These are phyloP conservation scores for Rhagoletis zephyria DNA, from an alignment of 1,140 invertebrate genomes.

Conservation along the genomic window DNA sequence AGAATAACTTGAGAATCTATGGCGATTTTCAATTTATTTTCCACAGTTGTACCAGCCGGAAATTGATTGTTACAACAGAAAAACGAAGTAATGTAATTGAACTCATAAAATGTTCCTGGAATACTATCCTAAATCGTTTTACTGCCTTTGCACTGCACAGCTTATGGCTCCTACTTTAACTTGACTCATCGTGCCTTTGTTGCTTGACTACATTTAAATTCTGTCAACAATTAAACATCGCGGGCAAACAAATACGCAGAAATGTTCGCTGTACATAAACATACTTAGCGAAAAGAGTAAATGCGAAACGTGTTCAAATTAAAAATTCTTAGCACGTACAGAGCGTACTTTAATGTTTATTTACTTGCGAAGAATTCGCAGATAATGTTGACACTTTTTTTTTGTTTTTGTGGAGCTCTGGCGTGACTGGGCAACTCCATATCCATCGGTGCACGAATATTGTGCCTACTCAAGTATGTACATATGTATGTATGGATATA, in stretches of 20 bases:
- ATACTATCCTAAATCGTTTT: too few species aligned
- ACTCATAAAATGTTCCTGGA: too few species aligned
- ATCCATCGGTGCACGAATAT: neutral
- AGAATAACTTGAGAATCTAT: too few species aligned
- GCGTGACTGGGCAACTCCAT: neutral
- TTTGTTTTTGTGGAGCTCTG: neutral
- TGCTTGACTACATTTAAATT: neutral
- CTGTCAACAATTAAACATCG: constrained; percentile 37
- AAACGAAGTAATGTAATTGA: too few species aligned
- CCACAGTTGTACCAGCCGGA: too few species aligned
- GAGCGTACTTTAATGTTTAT: neutral
- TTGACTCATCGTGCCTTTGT: neutral
- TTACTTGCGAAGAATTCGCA: neutral
- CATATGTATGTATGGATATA: neutral
- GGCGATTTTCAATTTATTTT: too few species aligned
- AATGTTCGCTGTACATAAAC: neutral
- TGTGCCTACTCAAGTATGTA: too few species aligned
- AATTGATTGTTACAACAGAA: too few species aligned
- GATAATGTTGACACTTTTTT: neutral
- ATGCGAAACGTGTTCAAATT: constrained; percentile 68
- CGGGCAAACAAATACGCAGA: neutral
- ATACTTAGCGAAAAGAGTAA: neutral
- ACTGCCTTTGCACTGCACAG: too few species aligned
- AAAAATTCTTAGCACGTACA: constrained; percentile 70
- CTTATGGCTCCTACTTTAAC: too few species aligned